Percentiles rank a stretch among this genome's conserved stretches.
phyloP scores from a whole-genome alignment of 2,888 invertebrate species.

The Tanytarsus gracilentus region DNA sequence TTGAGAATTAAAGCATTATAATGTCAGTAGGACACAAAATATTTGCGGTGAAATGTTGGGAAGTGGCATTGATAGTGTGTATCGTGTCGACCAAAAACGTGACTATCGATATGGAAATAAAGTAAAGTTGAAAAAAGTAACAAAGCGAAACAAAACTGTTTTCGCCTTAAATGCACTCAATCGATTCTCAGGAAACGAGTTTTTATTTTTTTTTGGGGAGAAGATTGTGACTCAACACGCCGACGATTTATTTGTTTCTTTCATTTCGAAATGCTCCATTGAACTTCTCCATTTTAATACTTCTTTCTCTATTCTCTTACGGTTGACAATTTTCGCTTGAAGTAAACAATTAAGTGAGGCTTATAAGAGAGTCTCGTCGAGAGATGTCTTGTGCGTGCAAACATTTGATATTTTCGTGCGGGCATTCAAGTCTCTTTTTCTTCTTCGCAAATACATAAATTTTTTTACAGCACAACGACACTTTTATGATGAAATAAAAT shows the following conservation, averaged over 20 bases:
- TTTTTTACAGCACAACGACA: neutral
- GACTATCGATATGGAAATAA: conserved; percentile 1
- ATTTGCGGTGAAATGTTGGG: neutral
- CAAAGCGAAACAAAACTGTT: too few relatives aligned
- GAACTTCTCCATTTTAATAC: conserved; percentile 2
- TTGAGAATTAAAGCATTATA: conserved; percentile 8
- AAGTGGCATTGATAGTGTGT: neutral
- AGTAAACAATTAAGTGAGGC: neutral
- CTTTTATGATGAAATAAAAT: conserved; percentile 13
- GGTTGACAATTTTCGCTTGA: neutral
- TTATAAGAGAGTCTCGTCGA: neutral
- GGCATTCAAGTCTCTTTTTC: conserved; percentile 27
- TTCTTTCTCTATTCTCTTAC: neutral
- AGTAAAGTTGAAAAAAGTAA: conserved; percentile 1
- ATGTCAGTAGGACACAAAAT: conserved; percentile 12
- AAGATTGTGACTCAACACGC: neutral
- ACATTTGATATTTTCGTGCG: conserved; percentile 15
- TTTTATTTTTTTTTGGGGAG: neutral
- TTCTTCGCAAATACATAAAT: neutral
- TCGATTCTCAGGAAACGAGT: neutral
- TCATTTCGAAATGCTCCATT: conserved; percentile 25
- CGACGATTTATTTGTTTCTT: too few relatives aligned
- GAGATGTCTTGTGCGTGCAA: conserved; percentile 8
- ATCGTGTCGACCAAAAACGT: neutral
- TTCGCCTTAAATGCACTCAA: neutral